Evolutionary conservation across 2,888 invertebrate species (phyloP), one percentile per base, ranked within the genome.

Genomic region (Diadegma fenestrale): DNA sequence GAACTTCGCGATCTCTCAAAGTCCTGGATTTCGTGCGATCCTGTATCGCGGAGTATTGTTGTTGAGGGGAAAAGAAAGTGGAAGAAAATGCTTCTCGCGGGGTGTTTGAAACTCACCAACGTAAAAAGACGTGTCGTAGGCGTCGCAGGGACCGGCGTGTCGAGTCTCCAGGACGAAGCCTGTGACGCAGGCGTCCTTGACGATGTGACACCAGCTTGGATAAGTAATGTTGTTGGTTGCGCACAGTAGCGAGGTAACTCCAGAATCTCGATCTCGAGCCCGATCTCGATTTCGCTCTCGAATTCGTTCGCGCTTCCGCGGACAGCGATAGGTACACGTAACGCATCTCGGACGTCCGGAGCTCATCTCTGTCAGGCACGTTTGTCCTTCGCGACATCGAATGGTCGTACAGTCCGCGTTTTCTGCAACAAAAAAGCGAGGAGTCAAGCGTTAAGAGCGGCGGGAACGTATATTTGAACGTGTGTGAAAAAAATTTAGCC

Each of bases 191-290:
- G 97, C 96, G 90, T 96, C 96, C 92, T 96, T 95, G 91, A 96
- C 95, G 96, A 97, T 96, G 93, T 97, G 96, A 93, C 97, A 97
- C 96, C 97, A 97, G 82, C 96, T 96, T 87, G 95, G 95, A 92
- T 97, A 97, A 33, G 97, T 97, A 89, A 95, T 95, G 93, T 96
- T 96, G 94, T 97, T 97, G 88, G 95, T 95, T 84, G 96, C 97
- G 92, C 97, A 97, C 81, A 97, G 90, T 90, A 89, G 92, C 90
- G 87, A 93, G 91, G 91, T 94, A 72, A 90, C 89, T 63, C 91
- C 88, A 78, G 92, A 88, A 66, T 90, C 88, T 77, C 86, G 88
- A 87, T 91, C 91, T 79, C 85, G 85, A 78, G 91, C 90, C 73
- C 90, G 89, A 88, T 92, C 91, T 80, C 91, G 90, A 87, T 92